Conservation (phyloP, 2,113 vertebrate species). For the Cardinalis cardinalis region DNA sequence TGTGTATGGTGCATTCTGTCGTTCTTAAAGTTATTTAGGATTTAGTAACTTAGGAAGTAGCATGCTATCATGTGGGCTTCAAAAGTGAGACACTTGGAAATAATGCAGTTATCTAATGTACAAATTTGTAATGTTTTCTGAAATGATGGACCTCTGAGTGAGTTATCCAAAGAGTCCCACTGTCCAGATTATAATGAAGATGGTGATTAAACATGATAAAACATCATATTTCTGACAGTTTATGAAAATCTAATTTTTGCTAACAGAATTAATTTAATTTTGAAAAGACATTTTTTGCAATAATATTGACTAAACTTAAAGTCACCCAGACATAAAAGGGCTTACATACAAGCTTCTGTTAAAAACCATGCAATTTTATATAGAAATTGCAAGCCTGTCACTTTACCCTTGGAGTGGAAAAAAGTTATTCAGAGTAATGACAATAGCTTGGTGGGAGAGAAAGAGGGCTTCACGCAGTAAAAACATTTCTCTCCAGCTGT, state of each 20-base stretch:
- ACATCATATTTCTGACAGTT: neutral
- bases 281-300: neutral
- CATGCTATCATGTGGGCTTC: neutral
- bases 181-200: neutral
- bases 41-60: neutral
- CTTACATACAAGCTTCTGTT: neutral
- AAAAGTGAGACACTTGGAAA: neutral
- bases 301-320: neutral
- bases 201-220: neutral
- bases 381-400: slow-evolving; percentile 7
- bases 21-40: neutral
- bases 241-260: neutral
- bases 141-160: neutral
- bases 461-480: neutral
- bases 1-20: neutral
- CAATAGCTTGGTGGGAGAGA: slow-evolving; percentile 31
- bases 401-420: neutral
- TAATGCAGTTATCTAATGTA: neutral
- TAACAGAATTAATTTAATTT: neutral
- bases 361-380: neutral
- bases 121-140: neutral
- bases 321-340: neutral
- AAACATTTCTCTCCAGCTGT: slow-evolving; percentile 25
- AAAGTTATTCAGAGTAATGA: slow-evolving; percentile 3
- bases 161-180: neutral